Evolutionary conservation across 2,888 invertebrate species (phyloP).

Genomic region (Rhagium mordax): DNA sequence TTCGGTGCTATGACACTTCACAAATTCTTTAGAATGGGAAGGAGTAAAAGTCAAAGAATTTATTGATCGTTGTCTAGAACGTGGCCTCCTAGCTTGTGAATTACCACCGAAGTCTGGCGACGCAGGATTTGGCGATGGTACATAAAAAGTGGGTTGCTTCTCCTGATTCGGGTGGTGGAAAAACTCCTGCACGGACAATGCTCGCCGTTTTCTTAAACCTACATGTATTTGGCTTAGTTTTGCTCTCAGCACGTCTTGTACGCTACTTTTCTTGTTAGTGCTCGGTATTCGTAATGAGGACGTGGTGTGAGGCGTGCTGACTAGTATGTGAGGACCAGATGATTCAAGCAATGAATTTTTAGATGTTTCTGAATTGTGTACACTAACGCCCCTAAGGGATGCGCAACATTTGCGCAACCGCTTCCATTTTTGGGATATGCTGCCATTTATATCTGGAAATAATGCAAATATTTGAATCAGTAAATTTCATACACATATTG

Average conservation of each 20-base stretch:
- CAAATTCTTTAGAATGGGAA: constrained; percentile 63
- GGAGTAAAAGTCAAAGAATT: constrained; percentile 53
- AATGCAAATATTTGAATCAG: constrained; percentile 59
- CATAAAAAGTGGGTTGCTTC: constrained; percentile 78
- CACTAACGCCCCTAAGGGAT: constrained; percentile 71
- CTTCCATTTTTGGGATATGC: constrained; percentile 83
- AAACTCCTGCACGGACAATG: constrained; percentile 81
- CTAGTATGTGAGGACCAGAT: constrained; percentile 69
- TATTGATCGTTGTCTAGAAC: constrained; percentile 58
- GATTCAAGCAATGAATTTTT: constrained; percentile 73
- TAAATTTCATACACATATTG: no score
- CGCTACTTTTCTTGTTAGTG: constrained; percentile 71
- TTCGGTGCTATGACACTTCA: constrained; percentile 64
- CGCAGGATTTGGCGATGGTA: constrained; percentile 73
- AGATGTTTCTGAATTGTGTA: constrained; percentile 72
- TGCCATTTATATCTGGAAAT: constrained; percentile 80
- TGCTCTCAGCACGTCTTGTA: constrained; percentile 77
- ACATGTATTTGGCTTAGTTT: constrained; percentile 82
- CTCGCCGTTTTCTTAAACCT: constrained; percentile 77
- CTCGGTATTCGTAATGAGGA: constrained; percentile 71
- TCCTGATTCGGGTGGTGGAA: constrained; percentile 69
- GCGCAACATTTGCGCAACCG: constrained; percentile 81
- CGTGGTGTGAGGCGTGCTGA: constrained; percentile 66
- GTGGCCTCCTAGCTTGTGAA: constrained; percentile 53
- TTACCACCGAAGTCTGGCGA: constrained; percentile 33